Base-by-base conservation (phyloP, 2,797 vertebrate species). In the Simalia tracyae region DNA sequence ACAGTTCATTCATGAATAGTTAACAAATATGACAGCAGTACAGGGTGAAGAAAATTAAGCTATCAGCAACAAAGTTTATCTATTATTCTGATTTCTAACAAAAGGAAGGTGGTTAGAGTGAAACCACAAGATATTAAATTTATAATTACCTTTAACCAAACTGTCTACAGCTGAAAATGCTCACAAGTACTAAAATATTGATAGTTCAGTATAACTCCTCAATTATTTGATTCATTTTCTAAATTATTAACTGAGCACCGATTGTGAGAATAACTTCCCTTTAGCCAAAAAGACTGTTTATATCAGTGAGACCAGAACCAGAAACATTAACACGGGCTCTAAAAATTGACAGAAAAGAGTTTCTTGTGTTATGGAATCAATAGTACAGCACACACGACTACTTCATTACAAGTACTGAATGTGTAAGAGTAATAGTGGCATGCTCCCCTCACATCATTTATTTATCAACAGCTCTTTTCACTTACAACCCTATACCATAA, bases 181-280 rank as follows among this genome's bases (percentile, higher is more conserved):
- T 96, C 93, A 66, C 88, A 95, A 94, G 88, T 94, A 60, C 15
- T 97, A 86, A 96, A 95, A 96, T 96, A 96, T 94, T 90, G 63
- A 96, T 96, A 92, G 95, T 91, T 93, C 91, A 93, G 64, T 92
- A 36, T 89, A 94, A 95, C 84, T 91, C 60, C 93, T 96, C 91
- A 95, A 96, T 96, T 96, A 96, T 95, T 96, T 87, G 96, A 90
- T 26, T 95, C 0, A 93, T 94, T 95, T 95, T 91, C 96, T 93
- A 42, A 95, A 96, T 96, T 94, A 97, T 95, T 96, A 96, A 96
- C 56, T 94, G 87, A 89, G 17, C 12, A 93, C 0, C 0, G 88
- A 59, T 63, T 93, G 46, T n/a, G 31, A 93, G 72, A 94, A 90
- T 76, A 96, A 92, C 89, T 94, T 36, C 24, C 12, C 76, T 76